Base-by-base conservation (phyloP, 2,888 invertebrate genomes). In the Sarcophaga caerulescens region DNA sequence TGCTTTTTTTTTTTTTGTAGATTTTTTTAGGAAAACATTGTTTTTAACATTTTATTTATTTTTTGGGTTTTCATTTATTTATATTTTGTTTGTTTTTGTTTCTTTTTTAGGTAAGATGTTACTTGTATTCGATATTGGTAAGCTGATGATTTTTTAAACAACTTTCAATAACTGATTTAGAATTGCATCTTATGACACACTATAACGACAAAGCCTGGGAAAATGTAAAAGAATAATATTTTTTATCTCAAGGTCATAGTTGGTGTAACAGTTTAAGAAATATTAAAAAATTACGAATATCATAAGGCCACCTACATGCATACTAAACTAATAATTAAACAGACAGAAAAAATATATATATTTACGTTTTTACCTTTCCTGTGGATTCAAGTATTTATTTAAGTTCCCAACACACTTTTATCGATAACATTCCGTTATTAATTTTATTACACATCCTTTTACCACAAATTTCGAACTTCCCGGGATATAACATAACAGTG, bases 81-180 rank as follows among this genome's bases (percentile, higher is more conserved):
- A 52, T 68, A 52, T 52, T 52, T 60, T 59, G 17, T 23, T 62
- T 70, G 10, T 69, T 21, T 52, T 44, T 80, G 1, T 35, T 35
- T 11, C 59, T 44, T 45, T 77, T 77, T 47, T 35, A 73, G 70
- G 47, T 77, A 82, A 77, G 77, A 82, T 71, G 71, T 66, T 76
- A 59, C 12, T 52, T 17, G 21, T 52, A 52, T 25, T n/a, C 23
- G 6, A 52, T 35, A 69, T 52, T 52, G 12, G 52, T 63, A 23
- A 70, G 57, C 44, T 69, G 52, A 63, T 47, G 17, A 14, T 12
- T 17, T 52, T 71, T 77, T 47, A 47, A 77, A 73, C 65, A 77
- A 66, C 60, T 77, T 82, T 65, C 45, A 65, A 73, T 60, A 66
- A 17, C 59, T 8, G 8, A 59, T 17, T 59, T 79, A 52, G 19